Evolutionary conservation across 1,140 invertebrate species (phyloP), one percentile per base, ranked within the genome.

Genomic region (Dendroctonus valens): DNA sequence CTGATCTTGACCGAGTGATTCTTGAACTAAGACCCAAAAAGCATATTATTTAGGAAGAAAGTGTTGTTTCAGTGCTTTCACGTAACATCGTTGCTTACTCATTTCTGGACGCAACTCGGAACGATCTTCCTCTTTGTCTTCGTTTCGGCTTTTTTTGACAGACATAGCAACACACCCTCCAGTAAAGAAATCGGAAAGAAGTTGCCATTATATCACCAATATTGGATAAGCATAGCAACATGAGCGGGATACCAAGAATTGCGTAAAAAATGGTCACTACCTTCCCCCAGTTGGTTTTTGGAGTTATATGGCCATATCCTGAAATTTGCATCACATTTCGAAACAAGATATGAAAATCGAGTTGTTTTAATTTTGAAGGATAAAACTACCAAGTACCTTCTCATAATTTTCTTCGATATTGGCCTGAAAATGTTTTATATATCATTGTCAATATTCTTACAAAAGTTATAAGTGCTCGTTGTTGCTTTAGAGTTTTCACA

Each of bases 151-250:
- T 89, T 49, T 89, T 86, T 0, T 91, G 93, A 77, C 92, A 95
- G 46, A 92, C 84, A 76, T 92, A 94, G 75, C 93, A 96, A 73
- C 92, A 95, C 6, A 93, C 88, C 61, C 89, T 87, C 92, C 92
- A 94, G 74, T 95, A 96, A 3, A 94, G 78, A 75, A 94, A 94
- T 66, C 89, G 86, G 80, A 97, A 97, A 41, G 93, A 92, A 57
- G 94, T 91, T 6, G 95, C 94, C 91, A 98, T 93, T 58, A 95
- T 89, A 77, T 96, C 93, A n/a, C 95, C 94, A 67, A 98, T 96
- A 76, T 96, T 96, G 44, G 94, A 96, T 40, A 98, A 83, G 72
- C 94, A 96, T 5, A 97, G 84, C 58, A 98, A 84, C 91, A 97
- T 96, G 58, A 97, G 80, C 0, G 95, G 94, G 71, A 97, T 98